Percentiles rank a stretch among this genome's conserved stretches.
Evolutionary conservation across 2,113 vertebrate species (phyloP).

Genomic region (Rhinoptilus africanus): DNA sequence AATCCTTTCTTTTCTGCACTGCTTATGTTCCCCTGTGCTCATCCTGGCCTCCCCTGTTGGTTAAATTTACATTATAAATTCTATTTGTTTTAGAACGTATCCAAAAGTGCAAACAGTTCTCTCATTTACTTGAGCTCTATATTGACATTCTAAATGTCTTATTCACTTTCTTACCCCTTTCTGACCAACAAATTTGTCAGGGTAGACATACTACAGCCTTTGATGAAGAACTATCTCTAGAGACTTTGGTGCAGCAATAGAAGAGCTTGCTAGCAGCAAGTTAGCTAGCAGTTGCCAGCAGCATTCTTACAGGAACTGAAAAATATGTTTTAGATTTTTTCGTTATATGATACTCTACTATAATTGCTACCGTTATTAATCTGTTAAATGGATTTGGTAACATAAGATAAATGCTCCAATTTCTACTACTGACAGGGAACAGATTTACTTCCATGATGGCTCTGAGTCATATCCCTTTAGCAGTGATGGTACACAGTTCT

Average conservation of each 20-base stretch:
- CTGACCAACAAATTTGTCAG: not conserved
- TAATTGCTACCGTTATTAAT: not conserved
- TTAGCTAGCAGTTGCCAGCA: not conserved
- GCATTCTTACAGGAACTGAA: not conserved
- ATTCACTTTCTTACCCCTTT: not conserved
- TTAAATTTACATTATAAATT: not conserved
- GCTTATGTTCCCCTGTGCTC: not conserved
- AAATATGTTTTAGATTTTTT: not conserved
- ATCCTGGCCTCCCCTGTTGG: not conserved
- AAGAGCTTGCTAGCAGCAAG: not conserved
- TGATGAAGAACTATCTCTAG: not conserved
- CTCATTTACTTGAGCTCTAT: not conserved
- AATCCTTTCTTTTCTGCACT: not conserved
- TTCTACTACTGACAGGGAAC: not conserved
- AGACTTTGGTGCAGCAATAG: not conserved
- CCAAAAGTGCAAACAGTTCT: not conserved
- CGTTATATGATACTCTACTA: not conserved
- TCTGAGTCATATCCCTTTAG: not conserved
- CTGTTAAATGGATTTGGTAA: not conserved
- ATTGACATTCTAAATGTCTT: not conserved
- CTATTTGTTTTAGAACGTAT: not conserved
- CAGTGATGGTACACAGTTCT: not conserved
- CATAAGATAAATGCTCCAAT: not conserved
- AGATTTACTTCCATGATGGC: not conserved
- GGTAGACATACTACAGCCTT: not conserved